phyloP scores from a whole-genome alignment of 2,888 invertebrate genomes.

The Drosophila pegasa region DNA sequence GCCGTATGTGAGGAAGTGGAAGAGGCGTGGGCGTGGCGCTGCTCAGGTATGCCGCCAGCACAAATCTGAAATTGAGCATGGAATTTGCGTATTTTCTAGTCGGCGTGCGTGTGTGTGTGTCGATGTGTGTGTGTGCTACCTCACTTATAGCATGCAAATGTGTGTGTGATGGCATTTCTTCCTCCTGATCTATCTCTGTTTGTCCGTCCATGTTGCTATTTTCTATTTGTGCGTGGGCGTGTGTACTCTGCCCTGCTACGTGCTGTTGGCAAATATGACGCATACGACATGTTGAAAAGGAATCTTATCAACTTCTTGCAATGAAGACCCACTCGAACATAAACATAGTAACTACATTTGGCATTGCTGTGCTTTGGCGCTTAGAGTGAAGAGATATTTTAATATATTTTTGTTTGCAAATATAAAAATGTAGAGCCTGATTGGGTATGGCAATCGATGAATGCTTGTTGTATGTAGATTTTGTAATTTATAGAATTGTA shows the following conservation, averaged over 20 bases:
- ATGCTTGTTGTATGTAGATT: neutral
- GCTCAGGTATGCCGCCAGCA: constrained; percentile 73
- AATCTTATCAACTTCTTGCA: constrained; percentile 27
- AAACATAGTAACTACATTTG: constrained; percentile 2
- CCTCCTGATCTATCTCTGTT: constrained; percentile 38
- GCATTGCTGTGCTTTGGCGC: neutral
- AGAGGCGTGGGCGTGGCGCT: constrained; percentile 57
- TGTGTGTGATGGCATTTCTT: constrained; percentile 48
- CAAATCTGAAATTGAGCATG: constrained; percentile 80
- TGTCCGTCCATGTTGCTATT: constrained; percentile 5
- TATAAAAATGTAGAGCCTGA: neutral
- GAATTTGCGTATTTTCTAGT: constrained; percentile 69
- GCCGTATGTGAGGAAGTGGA: constrained; percentile 23
- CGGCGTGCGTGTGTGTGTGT: constrained; percentile 15
- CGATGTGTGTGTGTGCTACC: constrained; percentile 22
- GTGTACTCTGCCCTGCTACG: constrained; percentile 22
- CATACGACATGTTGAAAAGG: constrained; percentile 21
- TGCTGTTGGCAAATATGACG: constrained; percentile 37
- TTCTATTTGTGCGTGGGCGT: constrained; percentile 9
- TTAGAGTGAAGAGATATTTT: neutral
- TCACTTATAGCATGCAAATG: constrained; percentile 46
- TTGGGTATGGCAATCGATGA: neutral
- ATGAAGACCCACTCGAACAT: neutral
- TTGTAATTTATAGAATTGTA: neutral
- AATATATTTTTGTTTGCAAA: constrained; percentile 1